Conservation (phyloP, 2,888 invertebrate species). For the Tipula vernalis region DNA sequence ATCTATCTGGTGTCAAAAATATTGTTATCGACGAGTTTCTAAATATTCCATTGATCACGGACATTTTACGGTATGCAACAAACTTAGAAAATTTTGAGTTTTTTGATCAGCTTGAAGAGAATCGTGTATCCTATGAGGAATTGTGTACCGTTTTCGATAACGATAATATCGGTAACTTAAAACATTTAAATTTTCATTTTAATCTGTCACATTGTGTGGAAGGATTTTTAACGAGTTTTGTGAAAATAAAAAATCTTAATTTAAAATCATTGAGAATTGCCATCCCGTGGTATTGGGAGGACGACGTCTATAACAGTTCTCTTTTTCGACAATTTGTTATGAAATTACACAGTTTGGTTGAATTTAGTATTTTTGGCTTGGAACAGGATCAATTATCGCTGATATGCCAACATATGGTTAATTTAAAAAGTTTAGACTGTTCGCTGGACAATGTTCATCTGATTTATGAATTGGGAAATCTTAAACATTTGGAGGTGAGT, state of each 20-base stretch:
- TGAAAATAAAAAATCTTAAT: background rate
- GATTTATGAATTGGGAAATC: background rate
- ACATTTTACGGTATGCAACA: background rate
- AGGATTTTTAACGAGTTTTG: background rate
- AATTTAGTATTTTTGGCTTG: background rate
- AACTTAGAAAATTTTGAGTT: background rate
- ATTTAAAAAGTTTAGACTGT: background rate
- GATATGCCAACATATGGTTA: background rate
- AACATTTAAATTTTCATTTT: background rate
- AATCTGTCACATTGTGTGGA: background rate
- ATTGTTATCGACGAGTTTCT: background rate
- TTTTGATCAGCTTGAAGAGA: background rate
- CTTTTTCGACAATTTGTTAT: background rate
- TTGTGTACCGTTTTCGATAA: background rate
- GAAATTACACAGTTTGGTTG: background rate
- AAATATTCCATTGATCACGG: background rate
- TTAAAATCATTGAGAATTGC: background rate
- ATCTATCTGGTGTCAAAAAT: background rate
- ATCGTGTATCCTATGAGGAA: background rate
- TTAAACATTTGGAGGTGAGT: background rate
- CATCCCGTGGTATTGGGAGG: background rate
- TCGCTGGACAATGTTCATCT: background rate
- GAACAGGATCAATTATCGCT: background rate
- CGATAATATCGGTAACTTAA: background rate
- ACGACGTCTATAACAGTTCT: background rate